These are phyloP conservation scores for Stichodactyla mertensii DNA, from an alignment of 64 coral and sea anemone genomes.

Conservation along the genomic window DNA sequence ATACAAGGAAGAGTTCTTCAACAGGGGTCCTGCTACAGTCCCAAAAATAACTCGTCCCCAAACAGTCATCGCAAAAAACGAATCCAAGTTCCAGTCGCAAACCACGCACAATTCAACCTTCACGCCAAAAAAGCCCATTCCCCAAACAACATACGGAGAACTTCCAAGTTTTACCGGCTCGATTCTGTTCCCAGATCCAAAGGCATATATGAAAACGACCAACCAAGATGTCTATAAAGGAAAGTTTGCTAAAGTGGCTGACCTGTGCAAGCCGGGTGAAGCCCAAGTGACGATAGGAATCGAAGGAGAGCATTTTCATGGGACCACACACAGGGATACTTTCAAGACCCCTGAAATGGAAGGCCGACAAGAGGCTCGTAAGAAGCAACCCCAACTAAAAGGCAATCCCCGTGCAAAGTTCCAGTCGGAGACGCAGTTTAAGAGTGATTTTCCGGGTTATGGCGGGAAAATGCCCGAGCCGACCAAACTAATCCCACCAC, in stretches of 20 bases:
- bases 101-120: conserved; percentile 89
- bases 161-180: conserved; percentile 77
- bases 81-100: conserved; percentile 60
- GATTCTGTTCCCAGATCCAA: conserved; percentile 80
- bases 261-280: conserved; percentile 38
- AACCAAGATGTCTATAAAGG: conserved; percentile 95
- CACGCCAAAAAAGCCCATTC: conserved; percentile 56
- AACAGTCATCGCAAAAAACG: conserved; percentile 45
- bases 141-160: conserved; percentile 60
- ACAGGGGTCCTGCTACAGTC: conserved; percentile 49
- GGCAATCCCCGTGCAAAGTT: conserved; percentile 66
- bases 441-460: conserved; percentile 94
- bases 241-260: conserved; percentile 65
- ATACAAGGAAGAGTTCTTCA: conserved; percentile 61
- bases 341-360: conserved; percentile 68
- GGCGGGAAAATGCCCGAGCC: conserved; percentile 76
- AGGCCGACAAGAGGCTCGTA: conserved; percentile 39
- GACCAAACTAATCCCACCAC: conserved; percentile 64
- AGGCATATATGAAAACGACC: conserved; percentile 58
- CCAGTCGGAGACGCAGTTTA: conserved; percentile 78
- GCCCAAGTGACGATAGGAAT: conserved; percentile 66
- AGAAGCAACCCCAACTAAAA: conserved; percentile 58
- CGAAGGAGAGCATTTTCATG: conserved; percentile 76
- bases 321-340: conserved; percentile 62
- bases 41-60: conserved; percentile 70